Base-by-base conservation (phyloP, 2,888 invertebrate genomes). In the Noctua janthe region DNA sequence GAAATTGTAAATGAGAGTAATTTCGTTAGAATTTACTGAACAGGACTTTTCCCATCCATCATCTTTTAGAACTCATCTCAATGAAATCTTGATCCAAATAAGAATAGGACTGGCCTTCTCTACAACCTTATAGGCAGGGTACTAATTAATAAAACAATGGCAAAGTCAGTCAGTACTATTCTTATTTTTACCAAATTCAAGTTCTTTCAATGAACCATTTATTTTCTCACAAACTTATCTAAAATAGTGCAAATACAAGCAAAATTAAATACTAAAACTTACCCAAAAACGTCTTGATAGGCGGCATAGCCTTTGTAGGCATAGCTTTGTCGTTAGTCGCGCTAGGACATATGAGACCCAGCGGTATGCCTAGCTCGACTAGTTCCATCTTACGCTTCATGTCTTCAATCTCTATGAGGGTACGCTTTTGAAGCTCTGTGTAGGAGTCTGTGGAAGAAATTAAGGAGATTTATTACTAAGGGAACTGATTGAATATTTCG, bases 291-390 rank as follows among this genome's bases (percentile, higher is more conserved):
- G 96, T 93, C 83, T 97, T 97, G 71, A 97, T 97, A 0, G 97
- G 97, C 0, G 97, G 97, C 97, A 97, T 97, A 29, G 97, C 97
- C 80, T 97, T 97, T 0, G 97, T 97, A 0, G 97, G 97, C 97
- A 97, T 97, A 0, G 96, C 96, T 78, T 95, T 96, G 17, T 95
- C 95, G 64, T 92, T 95, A 56, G 92, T 90, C 0, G 95, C 89
- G 0, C 92, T 92, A 0, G 97, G 96, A 69, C 96, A 96, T n/a
- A 97, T 96, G 8, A 97, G 92, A 0, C 97, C 97, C 0, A 97
- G 90, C 0, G 97, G 97, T 74, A 97, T 97, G 1, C 97, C 97
- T 0, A 97, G 90, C 11, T 97, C 97, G 0, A 96, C 95, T 29
- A 97, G 88, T 81, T 97, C 97, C 96, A 96, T 95, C 83, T 97